Evolutionary conservation across 2,888 invertebrate species (phyloP).

Genomic region (Melinaea menophilus): DNA sequence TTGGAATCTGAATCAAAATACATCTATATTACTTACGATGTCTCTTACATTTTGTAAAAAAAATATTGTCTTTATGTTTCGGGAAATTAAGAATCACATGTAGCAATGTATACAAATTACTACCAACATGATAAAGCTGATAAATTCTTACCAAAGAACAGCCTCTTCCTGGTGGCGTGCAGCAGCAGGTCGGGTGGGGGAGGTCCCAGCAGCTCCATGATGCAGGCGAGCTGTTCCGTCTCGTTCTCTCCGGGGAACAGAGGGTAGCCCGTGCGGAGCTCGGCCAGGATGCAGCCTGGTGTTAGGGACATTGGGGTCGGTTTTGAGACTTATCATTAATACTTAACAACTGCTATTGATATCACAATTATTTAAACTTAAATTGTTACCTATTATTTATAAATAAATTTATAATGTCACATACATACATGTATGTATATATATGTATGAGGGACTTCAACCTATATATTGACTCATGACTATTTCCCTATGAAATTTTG

Average conservation of each 20-base stretch:
- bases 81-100: no score
- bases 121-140: background rate
- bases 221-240: conserved; percentile 96
- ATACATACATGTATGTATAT: no score
- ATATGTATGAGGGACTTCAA: no score
- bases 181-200: conserved; percentile 93
- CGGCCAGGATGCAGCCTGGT: conserved; percentile 94
- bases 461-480: no score
- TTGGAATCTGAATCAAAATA: conserved; percentile 84
- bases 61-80: no score
- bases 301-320: conserved; percentile 20
- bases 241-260: conserved; percentile 98
- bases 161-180: conserved; percentile 88
- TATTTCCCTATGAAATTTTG: no score
- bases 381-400: no score
- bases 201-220: conserved; percentile 96
- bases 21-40: background rate
- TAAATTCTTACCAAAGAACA: conserved; percentile 86
- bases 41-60: no score
- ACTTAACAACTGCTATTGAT: no score
- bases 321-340: background rate
- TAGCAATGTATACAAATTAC: no score
- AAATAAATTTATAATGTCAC: no score
- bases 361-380: no score
- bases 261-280: conserved; percentile 96